Evolutionary conservation across 1,140 invertebrate species (phyloP).

Genomic region (Pantala flavescens): DNA sequence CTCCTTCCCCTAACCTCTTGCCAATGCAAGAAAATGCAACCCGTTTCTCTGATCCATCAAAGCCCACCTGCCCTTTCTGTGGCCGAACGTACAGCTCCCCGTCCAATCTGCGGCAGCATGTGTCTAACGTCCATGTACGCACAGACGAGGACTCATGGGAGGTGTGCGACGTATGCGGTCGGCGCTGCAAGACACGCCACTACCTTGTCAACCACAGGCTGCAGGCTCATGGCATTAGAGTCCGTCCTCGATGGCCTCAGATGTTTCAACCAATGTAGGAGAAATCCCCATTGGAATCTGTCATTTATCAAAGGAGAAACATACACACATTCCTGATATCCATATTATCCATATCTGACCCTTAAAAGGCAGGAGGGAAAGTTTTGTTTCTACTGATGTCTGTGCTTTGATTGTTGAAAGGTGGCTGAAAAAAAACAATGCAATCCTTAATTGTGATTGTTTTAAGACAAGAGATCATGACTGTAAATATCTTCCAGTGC

Average conservation of each 20-base stretch:
- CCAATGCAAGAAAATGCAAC: background rate
- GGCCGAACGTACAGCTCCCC: constrained; percentile 55
- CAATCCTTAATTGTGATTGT: too few species aligned
- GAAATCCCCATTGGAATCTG: background rate
- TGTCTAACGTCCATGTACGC: constrained; percentile 59
- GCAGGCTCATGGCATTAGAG: constrained; percentile 56
- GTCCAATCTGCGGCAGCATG: constrained; percentile 58
- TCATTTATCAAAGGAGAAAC: too few species aligned
- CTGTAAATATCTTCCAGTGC: background rate
- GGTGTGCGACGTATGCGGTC: constrained; percentile 58
- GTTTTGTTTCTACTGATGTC: too few species aligned
- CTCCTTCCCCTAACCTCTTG: background rate
- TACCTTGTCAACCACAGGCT: constrained; percentile 65
- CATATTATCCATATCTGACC: too few species aligned
- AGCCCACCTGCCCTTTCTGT: constrained; percentile 49
- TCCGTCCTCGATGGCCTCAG: background rate
- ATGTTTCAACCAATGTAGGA: constrained; percentile 6
- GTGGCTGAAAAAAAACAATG: too few species aligned
- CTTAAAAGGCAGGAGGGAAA: too few species aligned
- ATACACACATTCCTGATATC: too few species aligned
- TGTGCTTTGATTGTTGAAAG: too few species aligned
- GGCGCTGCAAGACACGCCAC: constrained; percentile 64
- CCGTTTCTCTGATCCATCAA: background rate
- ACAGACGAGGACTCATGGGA: constrained; percentile 58
- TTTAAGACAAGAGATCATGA: too few species aligned